Conservation (phyloP, 2,113 vertebrate species). For the Thomomys bottae region DNA sequence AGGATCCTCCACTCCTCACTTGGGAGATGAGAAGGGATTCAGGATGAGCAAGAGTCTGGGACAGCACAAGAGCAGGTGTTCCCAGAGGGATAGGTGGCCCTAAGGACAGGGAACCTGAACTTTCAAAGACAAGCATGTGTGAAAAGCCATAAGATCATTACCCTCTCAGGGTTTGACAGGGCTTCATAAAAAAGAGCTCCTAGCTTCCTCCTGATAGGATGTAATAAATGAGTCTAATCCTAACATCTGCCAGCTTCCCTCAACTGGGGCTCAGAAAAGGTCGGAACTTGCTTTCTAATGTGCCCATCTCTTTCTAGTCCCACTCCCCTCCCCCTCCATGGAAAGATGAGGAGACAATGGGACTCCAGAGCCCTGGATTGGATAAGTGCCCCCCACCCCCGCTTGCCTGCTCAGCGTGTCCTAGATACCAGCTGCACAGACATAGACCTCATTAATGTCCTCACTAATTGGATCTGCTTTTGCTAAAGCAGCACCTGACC, state of each 20-base stretch:
- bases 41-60: not conserved
- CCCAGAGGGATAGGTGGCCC: not conserved
- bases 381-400: not conserved
- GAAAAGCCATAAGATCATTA: fast-evolving
- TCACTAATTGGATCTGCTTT: conserved; percentile 62
- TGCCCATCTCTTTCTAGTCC: not conserved
- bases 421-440: conserved; percentile 35
- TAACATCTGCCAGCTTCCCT: not conserved
- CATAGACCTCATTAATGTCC: conserved; percentile 65
- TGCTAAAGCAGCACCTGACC: not conserved
- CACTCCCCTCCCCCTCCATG: not conserved
- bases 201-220: not conserved
- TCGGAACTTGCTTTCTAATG: not conserved
- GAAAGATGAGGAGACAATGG: conserved; percentile 15
- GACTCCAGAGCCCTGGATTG: not conserved
- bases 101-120: not conserved
- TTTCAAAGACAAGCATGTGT: not conserved
- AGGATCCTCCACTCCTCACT: not conserved
- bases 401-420: not conserved
- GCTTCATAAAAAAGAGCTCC: not conserved
- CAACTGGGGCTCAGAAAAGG: not conserved
- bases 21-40: not conserved
- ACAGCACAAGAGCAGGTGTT: no score
- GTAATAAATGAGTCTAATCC: not conserved
- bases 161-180: not conserved